Percentiles rank a stretch among this genome's conserved stretches.
phyloP scores from a whole-genome alignment of 2,113 vertebrate genomes.

The Gobius niger region DNA sequence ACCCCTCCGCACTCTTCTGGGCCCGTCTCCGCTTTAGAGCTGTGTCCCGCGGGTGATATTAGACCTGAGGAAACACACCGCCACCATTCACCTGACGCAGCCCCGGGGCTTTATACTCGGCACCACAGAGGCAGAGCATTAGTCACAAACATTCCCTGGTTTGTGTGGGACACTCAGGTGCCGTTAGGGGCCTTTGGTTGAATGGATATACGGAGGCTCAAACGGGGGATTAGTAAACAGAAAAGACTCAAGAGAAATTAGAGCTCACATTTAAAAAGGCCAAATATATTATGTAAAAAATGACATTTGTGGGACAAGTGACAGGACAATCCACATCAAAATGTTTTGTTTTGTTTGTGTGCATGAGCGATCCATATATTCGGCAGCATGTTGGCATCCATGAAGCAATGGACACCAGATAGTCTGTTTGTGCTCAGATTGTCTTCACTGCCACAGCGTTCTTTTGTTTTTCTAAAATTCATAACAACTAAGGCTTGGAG shows the following conservation, averaged over 20 bases:
- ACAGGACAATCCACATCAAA: no score
- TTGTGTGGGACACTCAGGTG: constrained; percentile 14
- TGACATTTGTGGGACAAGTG: no score
- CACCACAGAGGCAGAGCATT: constrained; percentile 12
- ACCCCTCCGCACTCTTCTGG: constrained; percentile 31
- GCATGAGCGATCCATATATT: no score
- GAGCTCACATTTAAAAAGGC: not conserved
- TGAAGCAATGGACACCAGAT: no score
- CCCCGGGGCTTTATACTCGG: constrained; percentile 25
- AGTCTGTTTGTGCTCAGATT: no score
- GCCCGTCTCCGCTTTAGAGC: constrained; percentile 45
- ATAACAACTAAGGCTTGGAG: no score
- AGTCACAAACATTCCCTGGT: constrained; percentile 23
- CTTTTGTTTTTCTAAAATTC: no score
- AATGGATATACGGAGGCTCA: not conserved
- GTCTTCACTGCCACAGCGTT: no score
- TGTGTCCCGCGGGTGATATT: constrained; percentile 41
- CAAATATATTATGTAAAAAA: no score
- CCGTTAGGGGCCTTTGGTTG: constrained; percentile 15
- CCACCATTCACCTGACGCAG: constrained; percentile 41
- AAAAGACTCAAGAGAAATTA: constrained; percentile 23
- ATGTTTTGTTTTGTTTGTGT: no score
- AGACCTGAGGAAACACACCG: constrained; percentile 35
- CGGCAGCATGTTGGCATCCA: no score
- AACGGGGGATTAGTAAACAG: not conserved